A percentile compares a stretch with the other conserved stretches of the same genome.
These are phyloP conservation scores for Gnathonemus echidnorhynchus DNA, from an alignment of 2,113 vertebrate species.

Conservation along the genomic window DNA sequence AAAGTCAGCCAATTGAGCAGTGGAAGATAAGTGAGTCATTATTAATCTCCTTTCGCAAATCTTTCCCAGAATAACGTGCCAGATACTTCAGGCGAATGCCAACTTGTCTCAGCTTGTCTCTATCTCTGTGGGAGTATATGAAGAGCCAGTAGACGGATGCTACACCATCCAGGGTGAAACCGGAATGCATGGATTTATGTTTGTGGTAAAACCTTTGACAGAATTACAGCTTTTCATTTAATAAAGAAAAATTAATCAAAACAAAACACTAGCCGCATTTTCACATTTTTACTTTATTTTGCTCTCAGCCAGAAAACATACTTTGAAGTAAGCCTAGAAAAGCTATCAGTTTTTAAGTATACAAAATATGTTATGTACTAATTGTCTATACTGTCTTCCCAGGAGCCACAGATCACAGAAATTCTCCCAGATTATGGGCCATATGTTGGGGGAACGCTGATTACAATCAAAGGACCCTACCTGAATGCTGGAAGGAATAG, in stretches of 20 bases:
- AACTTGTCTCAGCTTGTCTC: constrained; percentile 39
- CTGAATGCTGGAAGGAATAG: constrained; percentile 64
- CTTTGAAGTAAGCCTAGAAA: background rate
- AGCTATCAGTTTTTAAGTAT: background rate
- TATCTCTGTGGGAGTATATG: constrained; percentile 63
- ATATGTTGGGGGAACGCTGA: constrained; percentile 66
- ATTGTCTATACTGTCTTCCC: background rate
- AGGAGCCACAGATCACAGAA: constrained; percentile 69
- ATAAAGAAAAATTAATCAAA: background rate
- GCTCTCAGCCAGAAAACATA: background rate
- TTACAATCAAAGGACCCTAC: constrained; percentile 67
- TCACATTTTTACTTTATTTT: background rate
- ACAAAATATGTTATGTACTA: background rate
- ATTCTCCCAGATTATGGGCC: constrained; percentile 73
- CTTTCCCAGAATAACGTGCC: constrained; percentile 66
- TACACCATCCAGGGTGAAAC: constrained; percentile 65
- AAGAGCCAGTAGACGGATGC: constrained; percentile 35
- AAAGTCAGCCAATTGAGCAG: background rate
- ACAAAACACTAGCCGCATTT: background rate
- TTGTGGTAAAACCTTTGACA: constrained; percentile 64
- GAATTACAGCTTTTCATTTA: background rate
- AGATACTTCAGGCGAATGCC: constrained; percentile 41
- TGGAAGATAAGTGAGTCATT: background rate
- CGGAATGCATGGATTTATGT: constrained; percentile 59
- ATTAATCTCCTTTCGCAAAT: background rate